Evolutionary conservation across 2,797 vertebrate genomes (phyloP), one percentile per base, ranked within the genome.

Genomic region (Myotis myotis): DNA sequence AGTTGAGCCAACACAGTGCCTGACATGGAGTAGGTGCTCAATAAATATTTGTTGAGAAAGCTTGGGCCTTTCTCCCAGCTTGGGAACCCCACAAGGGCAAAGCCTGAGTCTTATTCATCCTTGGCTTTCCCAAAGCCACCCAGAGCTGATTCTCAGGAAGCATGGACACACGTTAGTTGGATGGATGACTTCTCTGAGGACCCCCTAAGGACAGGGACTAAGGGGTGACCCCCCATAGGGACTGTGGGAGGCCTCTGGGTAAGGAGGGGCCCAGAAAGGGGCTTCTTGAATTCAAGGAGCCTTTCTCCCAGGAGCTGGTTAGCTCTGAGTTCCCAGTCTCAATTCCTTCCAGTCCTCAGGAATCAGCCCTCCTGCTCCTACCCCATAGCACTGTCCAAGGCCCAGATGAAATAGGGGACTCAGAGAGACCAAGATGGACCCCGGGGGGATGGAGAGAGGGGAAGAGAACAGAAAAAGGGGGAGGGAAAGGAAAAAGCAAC

Each of bases 21-120:
- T 89, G 53, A 30, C 41, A 51, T 8, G 30, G 19, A 95, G 74
- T 79, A 85, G 62, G 81, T 89, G 84, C 82, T 94, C 89, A 74
- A 22, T 86, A 94, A 92, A 79, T 76, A 90, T 55, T 33, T 94
- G 90, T n/a, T 55, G 16, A 78, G 70, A 84, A 81, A 41, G 28
- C 64, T 25, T 33, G 30, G 9, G 70, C 55, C 19, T 71, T 53
- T 47, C 71, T 68, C 76, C 71, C 44, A 93, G 62, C 36, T 44
- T 41, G 22, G 76, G 60, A 5, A 19, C 36, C 79, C 60, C 49
- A 57, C 47, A 86, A 75, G 82, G 88, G 60, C 64, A 83, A 41
- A 92, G 80, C 47, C 66, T 12, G 41, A 22, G 16, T 78, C 93
- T 94, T n/a, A 30, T 10, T 68, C 15, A 91, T n/a, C 71, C 60